Evolutionary conservation across 2,113 vertebrate genomes (phyloP).

Genomic region (Heterotis niloticus): DNA sequence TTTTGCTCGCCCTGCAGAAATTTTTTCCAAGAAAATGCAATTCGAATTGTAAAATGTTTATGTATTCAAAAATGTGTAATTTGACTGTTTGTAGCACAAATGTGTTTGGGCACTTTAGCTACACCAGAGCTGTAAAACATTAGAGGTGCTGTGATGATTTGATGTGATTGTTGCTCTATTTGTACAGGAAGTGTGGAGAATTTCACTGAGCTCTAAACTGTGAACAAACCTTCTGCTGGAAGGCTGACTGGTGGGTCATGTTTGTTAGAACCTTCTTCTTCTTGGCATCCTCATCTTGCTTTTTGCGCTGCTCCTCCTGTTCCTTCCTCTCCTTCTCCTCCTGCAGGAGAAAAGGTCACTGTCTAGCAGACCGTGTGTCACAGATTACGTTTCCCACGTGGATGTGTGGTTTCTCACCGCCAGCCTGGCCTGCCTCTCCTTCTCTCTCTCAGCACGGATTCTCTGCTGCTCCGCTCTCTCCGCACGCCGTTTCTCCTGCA

Average conservation of each 20-base stretch:
- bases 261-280: slow-evolving; percentile 70
- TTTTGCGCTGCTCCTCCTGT: slow-evolving; percentile 60
- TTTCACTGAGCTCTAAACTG: not conserved
- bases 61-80: too few species aligned
- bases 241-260: slow-evolving; percentile 60
- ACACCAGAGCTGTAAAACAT: too few species aligned
- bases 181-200: too few species aligned
- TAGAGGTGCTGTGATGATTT: too few species aligned
- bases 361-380: not conserved
- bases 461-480: slow-evolving; percentile 66
- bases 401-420: slow-evolving; percentile 45
- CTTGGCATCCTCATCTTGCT: slow-evolving; percentile 60
- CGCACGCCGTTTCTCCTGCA: slow-evolving; percentile 59
- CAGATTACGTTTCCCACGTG: not conserved
- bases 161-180: too few species aligned
- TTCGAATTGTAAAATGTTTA: too few species aligned
- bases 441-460: slow-evolving; percentile 61
- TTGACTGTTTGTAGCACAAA: too few species aligned
- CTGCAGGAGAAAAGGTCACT: slow-evolving; percentile 40
- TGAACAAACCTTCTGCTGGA: slow-evolving; percentile 63
- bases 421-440: slow-evolving; percentile 58
- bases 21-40: too few species aligned
- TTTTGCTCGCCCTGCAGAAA: too few species aligned
- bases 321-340: slow-evolving; percentile 68
- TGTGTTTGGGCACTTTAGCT: too few species aligned